Base-by-base conservation (phyloP, 92 coral and sea anemone species). In the Ricordea florida region DNA sequence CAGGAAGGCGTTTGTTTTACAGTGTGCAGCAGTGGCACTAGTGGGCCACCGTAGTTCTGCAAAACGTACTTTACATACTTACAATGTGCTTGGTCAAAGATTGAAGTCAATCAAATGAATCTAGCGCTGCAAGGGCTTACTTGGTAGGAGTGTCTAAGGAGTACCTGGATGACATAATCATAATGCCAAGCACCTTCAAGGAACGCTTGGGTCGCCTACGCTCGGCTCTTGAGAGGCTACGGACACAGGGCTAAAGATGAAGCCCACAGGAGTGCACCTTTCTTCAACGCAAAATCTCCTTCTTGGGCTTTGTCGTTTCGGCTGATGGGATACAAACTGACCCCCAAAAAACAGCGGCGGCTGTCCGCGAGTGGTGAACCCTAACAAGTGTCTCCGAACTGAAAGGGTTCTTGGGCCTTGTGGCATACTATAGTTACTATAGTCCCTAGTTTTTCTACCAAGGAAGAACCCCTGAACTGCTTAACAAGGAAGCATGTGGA, bases 221-320 rank as follows among this genome's bases (percentile, higher is more conserved):
- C 7, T 59, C 69, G 0, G 83, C 64, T 10, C 80, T 85, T 37
- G 36, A 75, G 24, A 57, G 87, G 33, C 57, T 86, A 4, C 53
- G 72, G 41, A 35, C 29, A 74, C 66, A 42, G 69, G 67, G 10
- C 37, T 85, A 24, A 80, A 80, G 45, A 42, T 80, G 69, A n/a
- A n/a, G n/a, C n/a, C n/a, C n/a, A n/a, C n/a, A n/a, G n/a, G n/a
- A n/a, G n/a, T n/a, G n/a, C n/a, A 85, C 55, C 33, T 76, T 82
- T 35, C 69, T 67, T 10, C 70, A 87, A 48, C 21, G 76, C 10
- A 64, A 48, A 34, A 79, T 83, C 9, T 32, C 43, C 11, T 70
- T 84, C 45, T 57, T n/a, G n/a, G n/a, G n/a, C n/a, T n/a, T n/a
- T 77, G 76, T 78, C 24, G 66, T 67, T 13, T 81, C 84, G 0